Evolutionary conservation across 2,888 invertebrate species (phyloP).

Genomic region (Lepetodrilus schrolli): DNA sequence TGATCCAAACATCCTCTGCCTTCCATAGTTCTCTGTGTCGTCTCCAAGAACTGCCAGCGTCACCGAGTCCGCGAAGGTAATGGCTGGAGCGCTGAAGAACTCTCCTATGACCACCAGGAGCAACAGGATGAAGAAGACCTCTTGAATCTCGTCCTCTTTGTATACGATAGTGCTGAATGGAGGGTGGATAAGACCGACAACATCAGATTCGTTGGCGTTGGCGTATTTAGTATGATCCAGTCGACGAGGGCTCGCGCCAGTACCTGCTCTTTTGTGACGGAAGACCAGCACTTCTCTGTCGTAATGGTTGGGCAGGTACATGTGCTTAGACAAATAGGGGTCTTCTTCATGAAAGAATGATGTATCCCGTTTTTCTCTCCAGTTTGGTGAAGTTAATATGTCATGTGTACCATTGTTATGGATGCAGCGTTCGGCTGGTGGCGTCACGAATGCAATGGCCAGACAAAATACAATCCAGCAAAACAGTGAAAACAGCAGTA

Average conservation of each 20-base stretch:
- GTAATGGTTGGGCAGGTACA: neutral
- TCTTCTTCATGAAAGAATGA: constrained; percentile 3
- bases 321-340: neutral
- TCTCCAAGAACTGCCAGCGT: constrained; percentile 84
- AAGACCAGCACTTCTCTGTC: neutral
- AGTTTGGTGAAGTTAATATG: constrained; percentile 48
- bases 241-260: constrained; percentile 52
- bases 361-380: constrained; percentile 29
- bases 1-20: constrained; percentile 98
- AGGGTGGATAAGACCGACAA: constrained; percentile 78
- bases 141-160: constrained; percentile 89
- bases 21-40: constrained; percentile 84
- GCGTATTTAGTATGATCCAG: constrained; percentile 59
- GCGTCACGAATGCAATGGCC: constrained; percentile 95
- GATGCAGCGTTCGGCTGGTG: constrained; percentile 92
- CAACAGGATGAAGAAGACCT: constrained; percentile 94
- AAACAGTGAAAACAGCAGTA: constrained; percentile 90
- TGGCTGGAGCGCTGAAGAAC: constrained; percentile 96
- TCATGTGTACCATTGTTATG: constrained; percentile 81
- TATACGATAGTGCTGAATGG: constrained; percentile 95
- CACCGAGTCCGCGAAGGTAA: constrained; percentile 87
- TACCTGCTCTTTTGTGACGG: constrained; percentile 1
- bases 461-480: constrained; percentile 98
- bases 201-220: constrained; percentile 54
- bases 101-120: constrained; percentile 96